Conservation (phyloP, 2,888 invertebrate species). For the Graphium colonna region DNA sequence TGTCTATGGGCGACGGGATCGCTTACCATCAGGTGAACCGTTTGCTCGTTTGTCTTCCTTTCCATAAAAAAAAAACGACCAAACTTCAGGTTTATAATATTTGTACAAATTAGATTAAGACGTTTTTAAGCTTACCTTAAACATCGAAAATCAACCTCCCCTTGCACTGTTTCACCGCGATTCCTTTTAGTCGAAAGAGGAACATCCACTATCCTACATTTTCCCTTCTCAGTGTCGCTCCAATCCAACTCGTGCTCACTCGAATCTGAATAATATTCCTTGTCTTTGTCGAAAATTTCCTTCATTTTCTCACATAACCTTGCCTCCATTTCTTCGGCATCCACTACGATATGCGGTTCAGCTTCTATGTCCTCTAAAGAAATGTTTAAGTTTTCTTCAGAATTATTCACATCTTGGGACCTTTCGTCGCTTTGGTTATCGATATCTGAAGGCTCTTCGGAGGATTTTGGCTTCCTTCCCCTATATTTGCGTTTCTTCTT, state of each 20-base stretch:
- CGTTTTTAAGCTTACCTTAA: too few species aligned
- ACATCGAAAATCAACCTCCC: too few species aligned
- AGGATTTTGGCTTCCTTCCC: conserved; percentile 46
- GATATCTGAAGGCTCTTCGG: conserved; percentile 44
- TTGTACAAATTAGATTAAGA: too few species aligned
- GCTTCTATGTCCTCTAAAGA: conserved; percentile 47
- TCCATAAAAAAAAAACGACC: too few species aligned
- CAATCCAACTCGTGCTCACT: conserved; percentile 61
- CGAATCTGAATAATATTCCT: conserved; percentile 55
- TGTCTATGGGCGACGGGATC: too few species aligned
- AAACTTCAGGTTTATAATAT: too few species aligned
- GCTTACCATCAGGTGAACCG: too few species aligned
- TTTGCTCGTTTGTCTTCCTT: too few species aligned
- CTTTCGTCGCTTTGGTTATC: conserved; percentile 59
- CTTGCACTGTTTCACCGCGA: too few species aligned
- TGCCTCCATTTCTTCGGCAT: conserved; percentile 66
- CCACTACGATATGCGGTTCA: conserved; percentile 43
- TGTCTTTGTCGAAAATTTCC: conserved; percentile 59
- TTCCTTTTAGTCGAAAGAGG: neutral
- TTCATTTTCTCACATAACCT: conserved; percentile 77
- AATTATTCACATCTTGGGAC: conserved; percentile 48
- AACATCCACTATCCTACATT: conserved; percentile 54
- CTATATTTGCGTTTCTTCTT: conserved; percentile 55
- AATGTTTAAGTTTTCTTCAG: conserved; percentile 45
- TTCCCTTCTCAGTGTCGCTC: conserved; percentile 53